phyloP scores from a whole-genome alignment of 2,113 vertebrate species.

The Semnornis frantzii region DNA sequence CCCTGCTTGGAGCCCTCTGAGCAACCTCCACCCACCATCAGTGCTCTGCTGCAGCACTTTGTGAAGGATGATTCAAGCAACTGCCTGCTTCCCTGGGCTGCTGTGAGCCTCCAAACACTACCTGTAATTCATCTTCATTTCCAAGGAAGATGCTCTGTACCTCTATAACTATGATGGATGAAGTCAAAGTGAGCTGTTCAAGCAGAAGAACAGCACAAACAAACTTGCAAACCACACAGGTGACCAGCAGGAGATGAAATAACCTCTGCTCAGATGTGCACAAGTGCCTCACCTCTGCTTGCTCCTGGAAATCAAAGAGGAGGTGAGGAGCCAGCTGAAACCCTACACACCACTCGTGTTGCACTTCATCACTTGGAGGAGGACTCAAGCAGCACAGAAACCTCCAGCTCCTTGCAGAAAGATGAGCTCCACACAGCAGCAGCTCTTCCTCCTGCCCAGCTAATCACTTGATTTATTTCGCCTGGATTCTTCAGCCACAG shows the following conservation, averaged over 20 bases:
- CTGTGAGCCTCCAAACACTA: neutral
- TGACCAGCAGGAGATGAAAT: neutral
- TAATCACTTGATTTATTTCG: neutral
- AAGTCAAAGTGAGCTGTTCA: rapidly evolving
- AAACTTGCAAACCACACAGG: neutral
- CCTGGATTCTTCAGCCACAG: neutral
- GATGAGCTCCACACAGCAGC: neutral
- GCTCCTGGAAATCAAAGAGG: neutral
- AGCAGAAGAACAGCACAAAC: rapidly evolving
- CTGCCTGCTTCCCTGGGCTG: neutral
- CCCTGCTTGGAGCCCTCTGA: neutral
- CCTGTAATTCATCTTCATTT: neutral
- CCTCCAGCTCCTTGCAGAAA: neutral
- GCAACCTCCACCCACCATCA: neutral
- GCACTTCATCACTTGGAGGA: neutral
- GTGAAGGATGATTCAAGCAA: neutral
- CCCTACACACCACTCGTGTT: neutral
- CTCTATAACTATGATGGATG: neutral
- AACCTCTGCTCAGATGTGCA: rapidly evolving
- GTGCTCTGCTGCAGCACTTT: neutral
- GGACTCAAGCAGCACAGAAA: neutral
- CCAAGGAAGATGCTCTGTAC: neutral
- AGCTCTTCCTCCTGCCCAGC: neutral
- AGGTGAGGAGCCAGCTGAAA: neutral
- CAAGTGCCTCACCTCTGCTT: rapidly evolving